These are phyloP conservation scores for Macaria liturata DNA, from an alignment of 2,888 invertebrate species.

Conservation along the genomic window DNA sequence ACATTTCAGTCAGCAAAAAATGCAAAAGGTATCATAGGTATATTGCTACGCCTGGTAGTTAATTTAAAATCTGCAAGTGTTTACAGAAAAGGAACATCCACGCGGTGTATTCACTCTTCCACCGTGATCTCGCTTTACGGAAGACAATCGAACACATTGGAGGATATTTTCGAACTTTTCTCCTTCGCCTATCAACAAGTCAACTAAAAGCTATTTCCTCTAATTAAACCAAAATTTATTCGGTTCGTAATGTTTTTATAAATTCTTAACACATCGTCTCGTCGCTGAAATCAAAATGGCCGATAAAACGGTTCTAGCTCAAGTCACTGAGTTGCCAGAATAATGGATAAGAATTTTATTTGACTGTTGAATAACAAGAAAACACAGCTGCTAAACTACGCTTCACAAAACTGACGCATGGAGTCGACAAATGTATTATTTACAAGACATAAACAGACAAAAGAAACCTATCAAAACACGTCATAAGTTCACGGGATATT, in stretches of 20 bases:
- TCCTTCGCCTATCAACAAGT: conserved; percentile 38
- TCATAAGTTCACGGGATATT: too few relatives aligned
- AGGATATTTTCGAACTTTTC: conserved; percentile 27
- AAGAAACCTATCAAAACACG: too few relatives aligned
- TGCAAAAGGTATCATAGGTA: too few relatives aligned
- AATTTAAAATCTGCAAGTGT: too few relatives aligned
- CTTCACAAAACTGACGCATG: too few relatives aligned
- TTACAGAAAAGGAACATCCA: too few relatives aligned
- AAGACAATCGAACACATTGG: conserved; percentile 31
- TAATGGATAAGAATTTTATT: conserved; percentile 17
- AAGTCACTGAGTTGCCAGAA: conserved; percentile 10
- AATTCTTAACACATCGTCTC: conserved; percentile 25
- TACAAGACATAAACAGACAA: too few relatives aligned
- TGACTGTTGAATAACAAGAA: conserved; percentile 14
- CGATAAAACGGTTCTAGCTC: conserved; percentile 18
- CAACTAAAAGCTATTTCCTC: conserved; percentile 31
- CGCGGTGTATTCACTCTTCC: too few relatives aligned
- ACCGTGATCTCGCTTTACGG: conserved; percentile 21
- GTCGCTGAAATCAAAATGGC: conserved; percentile 21
- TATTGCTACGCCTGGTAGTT: too few relatives aligned
- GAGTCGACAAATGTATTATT: too few relatives aligned
- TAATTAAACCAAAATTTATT: conserved; percentile 44
- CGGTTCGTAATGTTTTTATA: conserved; percentile 29
- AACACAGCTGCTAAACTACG: conserved; percentile 11
- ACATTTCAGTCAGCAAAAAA: too few relatives aligned